Evolutionary conservation across 2,113 vertebrate species (phyloP).

Genomic region (Heptranchias perlo): DNA sequence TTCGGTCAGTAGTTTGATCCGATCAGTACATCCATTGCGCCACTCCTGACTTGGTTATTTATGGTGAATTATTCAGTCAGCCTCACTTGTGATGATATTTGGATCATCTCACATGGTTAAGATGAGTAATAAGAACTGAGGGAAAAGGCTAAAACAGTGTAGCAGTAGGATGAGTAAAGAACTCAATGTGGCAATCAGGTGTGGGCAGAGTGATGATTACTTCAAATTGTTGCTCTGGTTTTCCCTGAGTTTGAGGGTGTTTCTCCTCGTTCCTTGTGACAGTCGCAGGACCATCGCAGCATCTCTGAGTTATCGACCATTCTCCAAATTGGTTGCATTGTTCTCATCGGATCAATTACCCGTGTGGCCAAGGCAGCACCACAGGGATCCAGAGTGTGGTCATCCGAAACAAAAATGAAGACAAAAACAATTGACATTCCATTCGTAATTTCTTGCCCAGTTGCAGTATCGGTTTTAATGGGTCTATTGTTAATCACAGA

Average conservation of each 20-base stretch:
- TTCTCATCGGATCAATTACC: not conserved
- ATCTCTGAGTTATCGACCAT: not conserved
- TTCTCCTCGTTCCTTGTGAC: not conserved
- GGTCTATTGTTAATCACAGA: not conserved
- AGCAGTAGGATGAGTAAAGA: not conserved
- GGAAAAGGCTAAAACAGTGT: not conserved
- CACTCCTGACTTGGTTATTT: too few species aligned
- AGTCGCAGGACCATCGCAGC: not conserved
- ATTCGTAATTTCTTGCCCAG: not conserved
- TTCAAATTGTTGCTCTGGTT: not conserved
- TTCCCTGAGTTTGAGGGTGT: not conserved
- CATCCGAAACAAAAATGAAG: not conserved
- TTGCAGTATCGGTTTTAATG: too few species aligned
- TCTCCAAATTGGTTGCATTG: not conserved
- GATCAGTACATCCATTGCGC: too few species aligned
- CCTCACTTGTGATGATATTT: too few species aligned
- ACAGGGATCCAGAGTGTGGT: not conserved
- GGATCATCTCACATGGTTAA: too few species aligned
- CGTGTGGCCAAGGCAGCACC: not conserved
- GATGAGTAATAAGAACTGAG: too few species aligned
- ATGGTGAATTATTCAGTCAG: too few species aligned
- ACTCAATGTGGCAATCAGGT: not conserved
- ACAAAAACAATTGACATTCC: not conserved
- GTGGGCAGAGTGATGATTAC: not conserved
- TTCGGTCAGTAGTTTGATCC: too few species aligned